phyloP scores from a whole-genome alignment of 2,113 vertebrate genomes.

The Mixornis gularis region DNA sequence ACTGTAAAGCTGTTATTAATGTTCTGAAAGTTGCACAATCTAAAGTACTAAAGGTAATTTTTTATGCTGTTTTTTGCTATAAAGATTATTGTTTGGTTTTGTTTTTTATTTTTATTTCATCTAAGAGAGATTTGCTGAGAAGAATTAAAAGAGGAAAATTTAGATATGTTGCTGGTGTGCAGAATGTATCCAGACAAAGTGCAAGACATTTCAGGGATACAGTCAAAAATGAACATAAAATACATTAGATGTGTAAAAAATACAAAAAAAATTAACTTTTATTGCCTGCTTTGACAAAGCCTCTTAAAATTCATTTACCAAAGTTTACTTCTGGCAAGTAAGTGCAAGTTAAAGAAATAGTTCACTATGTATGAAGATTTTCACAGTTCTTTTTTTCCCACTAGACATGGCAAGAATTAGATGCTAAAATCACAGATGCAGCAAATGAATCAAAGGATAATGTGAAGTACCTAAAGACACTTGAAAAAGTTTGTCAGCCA shows the following conservation, averaged over 20 bases:
- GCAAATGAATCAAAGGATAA: constrained; percentile 86
- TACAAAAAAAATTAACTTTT: background rate
- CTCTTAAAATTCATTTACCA: background rate
- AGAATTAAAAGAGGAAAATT: background rate
- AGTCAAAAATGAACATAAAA: background rate
- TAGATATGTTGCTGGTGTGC: background rate
- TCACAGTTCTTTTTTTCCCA: background rate
- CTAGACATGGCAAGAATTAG: constrained; percentile 79
- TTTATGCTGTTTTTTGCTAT: background rate
- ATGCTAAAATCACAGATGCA: constrained; percentile 77
- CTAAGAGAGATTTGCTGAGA: background rate
- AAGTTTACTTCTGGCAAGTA: background rate
- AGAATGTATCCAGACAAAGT: background rate
- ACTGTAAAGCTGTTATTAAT: constrained; percentile 74
- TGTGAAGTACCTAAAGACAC: constrained; percentile 75
- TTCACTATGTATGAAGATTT: background rate
- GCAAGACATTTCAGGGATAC: background rate
- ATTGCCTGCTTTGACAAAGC: background rate
- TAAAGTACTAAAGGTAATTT: constrained; percentile 75
- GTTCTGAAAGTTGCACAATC: constrained; percentile 74
- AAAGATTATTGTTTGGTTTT: background rate
- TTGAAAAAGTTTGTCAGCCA: constrained; percentile 80
- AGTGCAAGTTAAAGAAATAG: background rate
- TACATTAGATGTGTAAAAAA: background rate
- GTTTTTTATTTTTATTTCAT: background rate